phyloP scores from a whole-genome alignment of 2,113 vertebrate species.

The Zootoca vivipara region DNA sequence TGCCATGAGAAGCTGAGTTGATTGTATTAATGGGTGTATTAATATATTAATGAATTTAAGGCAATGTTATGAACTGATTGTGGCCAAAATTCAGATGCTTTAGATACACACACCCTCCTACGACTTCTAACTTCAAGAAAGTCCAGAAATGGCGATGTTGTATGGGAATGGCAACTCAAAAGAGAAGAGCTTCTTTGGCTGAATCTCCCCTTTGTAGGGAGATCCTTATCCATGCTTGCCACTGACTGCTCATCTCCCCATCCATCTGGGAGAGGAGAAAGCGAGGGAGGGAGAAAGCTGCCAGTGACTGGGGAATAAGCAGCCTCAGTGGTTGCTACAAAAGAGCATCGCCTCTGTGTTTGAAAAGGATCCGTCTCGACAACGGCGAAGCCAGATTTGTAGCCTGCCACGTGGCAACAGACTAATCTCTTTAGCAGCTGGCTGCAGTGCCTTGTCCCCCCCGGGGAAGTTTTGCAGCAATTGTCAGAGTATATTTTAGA shows the following conservation, averaged over 20 bases:
- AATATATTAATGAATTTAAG: not conserved
- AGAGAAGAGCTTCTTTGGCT: not conserved
- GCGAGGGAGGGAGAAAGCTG: not conserved
- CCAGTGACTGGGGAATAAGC: not conserved
- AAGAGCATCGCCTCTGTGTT: not conserved
- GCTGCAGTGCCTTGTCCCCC: constrained; percentile 5
- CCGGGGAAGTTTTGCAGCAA: constrained; percentile 29
- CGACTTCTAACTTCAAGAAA: not conserved
- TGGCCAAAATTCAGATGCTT: not conserved
- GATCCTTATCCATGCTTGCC: not conserved
- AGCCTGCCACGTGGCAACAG: not conserved
- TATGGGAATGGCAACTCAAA: not conserved
- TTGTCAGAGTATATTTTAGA: constrained; percentile 49
- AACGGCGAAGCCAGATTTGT: not conserved
- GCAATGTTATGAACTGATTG: not conserved
- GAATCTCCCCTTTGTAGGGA: not conserved
- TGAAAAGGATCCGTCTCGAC: not conserved
- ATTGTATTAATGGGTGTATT: not conserved
- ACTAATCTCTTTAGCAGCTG: constrained; percentile 15
- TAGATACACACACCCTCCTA: not conserved
- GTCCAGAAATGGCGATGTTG: not conserved
- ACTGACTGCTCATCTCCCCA: not conserved
- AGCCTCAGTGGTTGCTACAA: constrained; percentile 1
- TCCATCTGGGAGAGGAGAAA: fast-evolving
- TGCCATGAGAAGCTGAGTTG: not conserved